These are phyloP conservation scores for Sabatieria punctata DNA, from an alignment of 2,888 invertebrate species.

Conservation along the genomic window DNA sequence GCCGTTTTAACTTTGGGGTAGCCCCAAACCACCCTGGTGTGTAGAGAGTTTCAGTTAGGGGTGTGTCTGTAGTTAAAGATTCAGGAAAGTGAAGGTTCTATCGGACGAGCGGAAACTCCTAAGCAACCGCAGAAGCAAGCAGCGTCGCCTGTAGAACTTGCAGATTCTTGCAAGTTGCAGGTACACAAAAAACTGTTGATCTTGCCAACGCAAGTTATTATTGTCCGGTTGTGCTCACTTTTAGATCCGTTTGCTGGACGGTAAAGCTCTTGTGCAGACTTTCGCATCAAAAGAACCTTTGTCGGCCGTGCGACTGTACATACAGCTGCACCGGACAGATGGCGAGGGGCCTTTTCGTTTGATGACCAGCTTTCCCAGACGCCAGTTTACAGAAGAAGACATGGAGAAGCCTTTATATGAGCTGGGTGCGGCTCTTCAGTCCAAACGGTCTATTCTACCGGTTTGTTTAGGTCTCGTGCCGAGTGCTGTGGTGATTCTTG, in stretches of 20 bases:
- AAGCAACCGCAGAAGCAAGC: no score
- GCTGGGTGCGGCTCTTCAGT: no score
- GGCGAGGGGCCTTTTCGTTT: constrained; percentile 51
- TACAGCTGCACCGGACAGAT: constrained; percentile 63
- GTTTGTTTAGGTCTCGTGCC: constrained; percentile 26
- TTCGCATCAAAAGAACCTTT: constrained; percentile 70
- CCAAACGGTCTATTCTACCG: no score
- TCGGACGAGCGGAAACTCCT: no score
- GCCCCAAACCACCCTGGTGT: no score
- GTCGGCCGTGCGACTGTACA: constrained; percentile 67
- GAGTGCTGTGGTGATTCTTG: constrained; percentile 29
- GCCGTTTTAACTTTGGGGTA: no score
- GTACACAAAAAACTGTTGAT: constrained; percentile 2
- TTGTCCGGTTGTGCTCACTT: neutral
- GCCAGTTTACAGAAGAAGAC: constrained; percentile 67
- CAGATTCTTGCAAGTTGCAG: constrained; percentile 17
- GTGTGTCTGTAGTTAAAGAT: no score
- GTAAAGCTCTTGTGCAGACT: constrained; percentile 50
- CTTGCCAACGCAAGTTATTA: neutral
- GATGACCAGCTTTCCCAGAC: constrained; percentile 77
- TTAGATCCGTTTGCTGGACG: constrained; percentile 54
- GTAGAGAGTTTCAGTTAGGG: no score
- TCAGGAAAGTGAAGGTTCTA: no score
- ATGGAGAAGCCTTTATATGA: constrained; percentile 67
- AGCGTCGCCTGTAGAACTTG: constrained; percentile 35